These are phyloP conservation scores for Dissostichus mawsoni DNA, from an alignment of 2,113 vertebrate genomes.

Conservation along the genomic window DNA sequence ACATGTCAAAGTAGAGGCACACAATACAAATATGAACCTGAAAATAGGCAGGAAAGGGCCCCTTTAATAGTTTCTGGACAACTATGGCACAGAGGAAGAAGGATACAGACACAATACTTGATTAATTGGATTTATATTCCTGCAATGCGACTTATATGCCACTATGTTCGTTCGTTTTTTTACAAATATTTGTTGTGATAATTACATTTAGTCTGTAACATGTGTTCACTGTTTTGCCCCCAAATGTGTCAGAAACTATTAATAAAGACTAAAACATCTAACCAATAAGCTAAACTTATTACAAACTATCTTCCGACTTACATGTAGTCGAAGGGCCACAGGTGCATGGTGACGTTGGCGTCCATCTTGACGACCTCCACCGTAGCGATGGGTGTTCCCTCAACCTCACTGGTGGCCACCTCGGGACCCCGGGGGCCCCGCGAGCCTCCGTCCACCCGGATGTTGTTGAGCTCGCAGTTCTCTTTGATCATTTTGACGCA, in stretches of 20 bases:
- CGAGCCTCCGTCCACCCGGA: slow-evolving; percentile 83
- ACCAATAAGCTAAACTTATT: background rate
- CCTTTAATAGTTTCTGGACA: too few species aligned
- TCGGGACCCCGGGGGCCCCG: slow-evolving; percentile 79
- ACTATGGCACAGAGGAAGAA: too few species aligned
- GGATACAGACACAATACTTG: too few species aligned
- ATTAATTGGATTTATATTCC: too few species aligned
- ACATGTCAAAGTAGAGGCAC: too few species aligned
- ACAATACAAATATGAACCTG: too few species aligned
- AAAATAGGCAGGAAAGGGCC: too few species aligned
- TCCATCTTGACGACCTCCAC: slow-evolving; percentile 96
- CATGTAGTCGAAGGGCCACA: slow-evolving; percentile 97
- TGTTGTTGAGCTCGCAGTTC: slow-evolving; percentile 94
- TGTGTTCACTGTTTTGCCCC: background rate
- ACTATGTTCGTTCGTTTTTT: too few species aligned
- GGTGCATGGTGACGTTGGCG: slow-evolving; percentile 98
- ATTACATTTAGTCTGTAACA: too few species aligned
- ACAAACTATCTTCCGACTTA: slow-evolving; percentile 77
- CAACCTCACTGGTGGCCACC: slow-evolving; percentile 53
- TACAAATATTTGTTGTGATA: too few species aligned
- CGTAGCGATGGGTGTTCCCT: slow-evolving; percentile 74
- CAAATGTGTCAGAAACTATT: background rate
- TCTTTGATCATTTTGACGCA: slow-evolving; percentile 94
- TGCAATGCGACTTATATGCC: too few species aligned
- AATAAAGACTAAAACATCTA: background rate